phyloP scores from a whole-genome alignment of 2,797 vertebrate genomes.

The Capromys pilorides region DNA sequence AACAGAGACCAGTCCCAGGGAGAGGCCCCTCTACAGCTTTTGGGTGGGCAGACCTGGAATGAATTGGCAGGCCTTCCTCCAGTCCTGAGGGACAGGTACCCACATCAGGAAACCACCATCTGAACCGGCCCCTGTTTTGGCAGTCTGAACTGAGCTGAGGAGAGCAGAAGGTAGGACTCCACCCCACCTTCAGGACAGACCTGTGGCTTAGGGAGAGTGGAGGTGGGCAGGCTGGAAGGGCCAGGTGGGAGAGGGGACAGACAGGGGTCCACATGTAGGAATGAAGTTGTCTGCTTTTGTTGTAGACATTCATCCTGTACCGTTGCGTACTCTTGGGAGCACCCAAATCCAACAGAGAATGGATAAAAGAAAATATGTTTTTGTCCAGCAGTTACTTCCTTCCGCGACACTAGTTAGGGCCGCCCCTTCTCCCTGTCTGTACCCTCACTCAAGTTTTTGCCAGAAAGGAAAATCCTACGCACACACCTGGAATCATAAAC shows the following conservation, averaged over 20 bases:
- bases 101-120: conserved; percentile 77
- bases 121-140: conserved; percentile 74
- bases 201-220: not conserved
- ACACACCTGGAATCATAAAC: conserved; percentile 65
- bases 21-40: conserved; percentile 19
- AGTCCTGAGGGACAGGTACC: conserved; percentile 76
- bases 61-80: conserved; percentile 61
- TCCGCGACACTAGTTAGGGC: conserved; percentile 41
- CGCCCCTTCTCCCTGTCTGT: not conserved
- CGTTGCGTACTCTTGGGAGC: not conserved
- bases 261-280: not conserved
- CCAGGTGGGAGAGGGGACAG: not conserved
- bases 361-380: conserved; percentile 70
- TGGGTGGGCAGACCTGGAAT: conserved; percentile 54
- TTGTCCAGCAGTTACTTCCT: conserved; percentile 65
- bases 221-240: not conserved
- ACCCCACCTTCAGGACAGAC: conserved; percentile 23
- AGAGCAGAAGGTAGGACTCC: conserved; percentile 58
- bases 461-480: conserved; percentile 76
- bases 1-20: conserved; percentile 45
- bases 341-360: conserved; percentile 24
- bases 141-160: conserved; percentile 53
- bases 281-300: not conserved
- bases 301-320: not conserved
- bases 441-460: conserved; percentile 34